These are phyloP conservation scores for Vireo griseus DNA, from an alignment of 2,797 vertebrate genomes.

Conservation along the genomic window DNA sequence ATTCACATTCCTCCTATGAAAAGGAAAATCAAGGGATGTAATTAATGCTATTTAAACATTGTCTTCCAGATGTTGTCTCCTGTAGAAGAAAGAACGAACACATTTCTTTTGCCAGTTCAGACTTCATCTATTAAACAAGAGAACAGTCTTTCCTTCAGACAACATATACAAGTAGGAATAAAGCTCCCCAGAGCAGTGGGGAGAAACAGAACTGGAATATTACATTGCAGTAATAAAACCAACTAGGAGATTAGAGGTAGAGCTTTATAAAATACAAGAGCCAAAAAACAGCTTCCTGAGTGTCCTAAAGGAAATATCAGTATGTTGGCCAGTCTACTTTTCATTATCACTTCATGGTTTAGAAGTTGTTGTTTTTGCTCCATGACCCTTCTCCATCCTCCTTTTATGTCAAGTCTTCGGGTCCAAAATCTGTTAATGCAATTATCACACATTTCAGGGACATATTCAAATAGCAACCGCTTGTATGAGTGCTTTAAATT, in stretches of 20 bases:
- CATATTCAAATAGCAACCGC: constrained; percentile 2
- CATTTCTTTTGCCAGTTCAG: background rate
- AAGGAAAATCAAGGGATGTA: background rate
- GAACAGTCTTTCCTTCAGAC: background rate
- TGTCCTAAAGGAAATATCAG: constrained; percentile 31
- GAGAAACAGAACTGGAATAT: constrained; percentile 12
- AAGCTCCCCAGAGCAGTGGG: background rate
- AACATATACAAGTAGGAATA: background rate
- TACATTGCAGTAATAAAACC: background rate
- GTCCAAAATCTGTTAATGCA: constrained; percentile 40
- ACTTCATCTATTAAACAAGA: background rate
- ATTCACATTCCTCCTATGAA: background rate
- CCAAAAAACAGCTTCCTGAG: background rate
- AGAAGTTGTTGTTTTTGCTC: background rate
- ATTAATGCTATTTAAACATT: background rate
- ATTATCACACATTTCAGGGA: constrained; percentile 17
- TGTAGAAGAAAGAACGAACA: background rate
- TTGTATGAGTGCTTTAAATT: constrained; percentile 25
- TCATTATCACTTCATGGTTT: constrained; percentile 40
- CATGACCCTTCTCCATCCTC: background rate
- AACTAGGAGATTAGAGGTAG: background rate
- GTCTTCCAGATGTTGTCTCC: background rate
- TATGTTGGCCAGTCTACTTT: constrained; percentile 4
- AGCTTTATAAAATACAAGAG: constrained; percentile 6
- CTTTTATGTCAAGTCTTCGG: background rate